Evolutionary conservation across 2,888 invertebrate species (phyloP).

Genomic region (Scaptomyza reducta): DNA sequence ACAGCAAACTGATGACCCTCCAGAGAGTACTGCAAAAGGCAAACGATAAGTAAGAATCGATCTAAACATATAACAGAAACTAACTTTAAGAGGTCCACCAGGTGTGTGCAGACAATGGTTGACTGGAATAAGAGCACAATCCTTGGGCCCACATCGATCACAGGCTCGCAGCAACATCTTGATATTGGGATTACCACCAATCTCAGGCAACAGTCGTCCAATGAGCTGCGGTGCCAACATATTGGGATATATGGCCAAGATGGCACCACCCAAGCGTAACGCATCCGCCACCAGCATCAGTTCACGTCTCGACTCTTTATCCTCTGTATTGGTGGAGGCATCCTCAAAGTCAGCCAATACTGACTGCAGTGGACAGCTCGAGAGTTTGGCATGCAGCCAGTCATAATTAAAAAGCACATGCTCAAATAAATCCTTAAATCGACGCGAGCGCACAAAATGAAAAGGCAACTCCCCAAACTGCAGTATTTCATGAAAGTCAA

Average conservation of each 20-base stretch:
- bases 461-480: slow-evolving; percentile 97
- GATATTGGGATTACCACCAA: slow-evolving; percentile 91
- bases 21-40: slow-evolving; percentile 91
- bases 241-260: slow-evolving; percentile 94
- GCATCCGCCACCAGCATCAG: slow-evolving; percentile 97
- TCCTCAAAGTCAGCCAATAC: slow-evolving; percentile 98
- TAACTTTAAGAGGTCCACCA: slow-evolving; percentile 97
- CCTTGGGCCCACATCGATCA: slow-evolving; percentile 93
- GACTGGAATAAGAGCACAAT: slow-evolving; percentile 95
- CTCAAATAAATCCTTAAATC: slow-evolving; percentile 95
- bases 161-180: slow-evolving; percentile 95
- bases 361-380: slow-evolving; percentile 97
- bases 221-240: slow-evolving; percentile 98
- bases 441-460: slow-evolving; percentile 95
- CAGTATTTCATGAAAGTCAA: background rate
- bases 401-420: slow-evolving; percentile 98
- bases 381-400: slow-evolving; percentile 98
- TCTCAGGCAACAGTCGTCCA: slow-evolving; percentile 96
- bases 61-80: background rate
- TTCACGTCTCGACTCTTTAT: slow-evolving; percentile 91
- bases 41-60: background rate
- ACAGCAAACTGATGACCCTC: slow-evolving; percentile 99
- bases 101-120: slow-evolving; percentile 99
- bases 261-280: slow-evolving; percentile 96
- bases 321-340: slow-evolving; percentile 91